Conservation (phyloP, 2,888 invertebrate genomes). For the Leucophenga maculata region DNA sequence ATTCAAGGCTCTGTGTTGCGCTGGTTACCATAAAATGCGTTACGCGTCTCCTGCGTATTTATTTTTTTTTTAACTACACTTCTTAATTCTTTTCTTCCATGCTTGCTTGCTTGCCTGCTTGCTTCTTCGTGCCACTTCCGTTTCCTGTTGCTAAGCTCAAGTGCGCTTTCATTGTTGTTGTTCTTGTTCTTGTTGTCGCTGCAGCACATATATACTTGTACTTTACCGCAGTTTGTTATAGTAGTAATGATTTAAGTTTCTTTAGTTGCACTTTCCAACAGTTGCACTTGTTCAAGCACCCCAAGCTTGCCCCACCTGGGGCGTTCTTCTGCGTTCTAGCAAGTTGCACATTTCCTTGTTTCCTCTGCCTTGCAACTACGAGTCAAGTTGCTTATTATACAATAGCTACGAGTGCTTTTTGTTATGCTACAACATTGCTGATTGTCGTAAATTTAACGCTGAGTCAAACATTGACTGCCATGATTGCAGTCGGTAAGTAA, state of each 20-base stretch:
- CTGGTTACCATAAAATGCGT: constrained; percentile 13
- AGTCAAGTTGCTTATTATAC: constrained; percentile 1
- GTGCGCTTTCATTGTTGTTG: neutral
- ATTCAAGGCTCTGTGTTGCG: neutral
- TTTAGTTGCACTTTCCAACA: constrained; percentile 10
- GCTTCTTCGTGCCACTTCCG: constrained; percentile 2
- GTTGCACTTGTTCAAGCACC: neutral
- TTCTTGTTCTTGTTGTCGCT: neutral
- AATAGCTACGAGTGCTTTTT: constrained; percentile 5
- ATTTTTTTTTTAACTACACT: neutral
- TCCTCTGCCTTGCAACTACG: neutral
- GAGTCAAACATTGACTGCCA: constrained; percentile 14
- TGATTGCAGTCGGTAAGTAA: too few species aligned
- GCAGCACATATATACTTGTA: constrained; percentile 7
- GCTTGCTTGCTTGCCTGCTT: neutral
- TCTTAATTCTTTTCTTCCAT: neutral
- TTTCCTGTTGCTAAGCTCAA: constrained; percentile 14
- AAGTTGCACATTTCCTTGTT: neutral
- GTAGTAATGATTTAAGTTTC: constrained; percentile 24
- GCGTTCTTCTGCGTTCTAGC: neutral
- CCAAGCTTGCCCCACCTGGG: neutral
- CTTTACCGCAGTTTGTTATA: constrained; percentile 15
- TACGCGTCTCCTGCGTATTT: constrained; percentile 18
- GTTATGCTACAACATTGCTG: constrained; percentile 9
- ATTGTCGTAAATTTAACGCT: constrained; percentile 15